These are phyloP conservation scores for Apostichopus japonicus DNA, from an alignment of 35 echinoderm and acorn worm species.

Conservation along the genomic window DNA sequence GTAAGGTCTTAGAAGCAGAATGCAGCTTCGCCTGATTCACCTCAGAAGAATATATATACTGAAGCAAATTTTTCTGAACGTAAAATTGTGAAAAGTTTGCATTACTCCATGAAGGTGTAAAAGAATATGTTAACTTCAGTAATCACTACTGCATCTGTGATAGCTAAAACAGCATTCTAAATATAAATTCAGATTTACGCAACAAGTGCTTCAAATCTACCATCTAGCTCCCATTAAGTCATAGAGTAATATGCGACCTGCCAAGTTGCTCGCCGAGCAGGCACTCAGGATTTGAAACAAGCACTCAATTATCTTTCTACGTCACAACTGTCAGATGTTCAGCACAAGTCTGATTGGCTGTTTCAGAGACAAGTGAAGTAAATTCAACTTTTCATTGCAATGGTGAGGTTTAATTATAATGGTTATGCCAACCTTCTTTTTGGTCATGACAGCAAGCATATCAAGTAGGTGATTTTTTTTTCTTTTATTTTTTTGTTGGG, in stretches of 20 bases:
- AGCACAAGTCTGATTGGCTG: not conserved
- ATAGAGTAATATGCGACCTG: too few species aligned
- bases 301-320: slow-evolving; percentile 13
- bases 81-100: not conserved
- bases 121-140: too few species aligned
- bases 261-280: too few species aligned
- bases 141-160: not conserved
- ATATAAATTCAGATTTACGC: not conserved
- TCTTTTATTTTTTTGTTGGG: too few species aligned
- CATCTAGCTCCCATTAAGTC: too few species aligned
- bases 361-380: not conserved
- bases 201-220: not conserved
- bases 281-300: not conserved
- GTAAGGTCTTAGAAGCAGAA: not conserved
- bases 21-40: not conserved
- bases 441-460: not conserved
- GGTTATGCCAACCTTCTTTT: not conserved
- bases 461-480: too few species aligned
- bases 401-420: not conserved
- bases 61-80: not conserved
- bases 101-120: too few species aligned
- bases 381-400: not conserved
- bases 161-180: not conserved
- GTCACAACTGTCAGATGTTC: not conserved
- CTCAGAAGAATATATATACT: not conserved